A percentile compares a stretch with the other conserved stretches of the same genome.
Conservation (phyloP, 2,113 vertebrate genomes). For the Hyaena hyaena region DNA sequence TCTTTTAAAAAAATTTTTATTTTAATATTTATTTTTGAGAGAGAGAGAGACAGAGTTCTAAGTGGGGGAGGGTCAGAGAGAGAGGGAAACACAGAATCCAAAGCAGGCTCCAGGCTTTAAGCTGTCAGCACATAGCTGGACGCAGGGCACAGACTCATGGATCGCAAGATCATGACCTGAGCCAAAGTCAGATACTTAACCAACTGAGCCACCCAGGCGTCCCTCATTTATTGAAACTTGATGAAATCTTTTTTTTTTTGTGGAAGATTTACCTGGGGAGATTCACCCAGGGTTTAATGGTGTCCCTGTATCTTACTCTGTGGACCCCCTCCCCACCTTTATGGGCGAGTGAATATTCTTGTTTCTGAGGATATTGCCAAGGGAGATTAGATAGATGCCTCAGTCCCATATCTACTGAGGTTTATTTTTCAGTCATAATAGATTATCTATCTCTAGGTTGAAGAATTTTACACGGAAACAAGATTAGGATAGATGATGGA, state of each 20-base stretch:
- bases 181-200: no score
- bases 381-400: not conserved
- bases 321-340: not conserved
- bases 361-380: conserved; percentile 8
- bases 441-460: not conserved
- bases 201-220: no score
- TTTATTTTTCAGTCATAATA: not conserved
- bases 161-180: no score
- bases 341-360: not conserved
- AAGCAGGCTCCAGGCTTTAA: no score
- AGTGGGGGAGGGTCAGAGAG: no score
- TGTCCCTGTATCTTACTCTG: conserved; percentile 14
- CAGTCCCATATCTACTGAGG: not conserved
- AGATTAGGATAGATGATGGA: not conserved
- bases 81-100: no score
- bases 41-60: no score
- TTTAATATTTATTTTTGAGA: no score
- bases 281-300: not conserved
- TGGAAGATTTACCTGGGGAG: not conserved
- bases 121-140: no score
- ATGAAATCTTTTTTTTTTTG: conserved; percentile 41
- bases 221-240: not conserved
- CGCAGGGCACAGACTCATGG: no score
- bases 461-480: conserved; percentile 2
- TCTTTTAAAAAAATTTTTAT: not conserved